Evolutionary conservation across 2,888 invertebrate species (phyloP), one percentile per base, ranked within the genome.

Genomic region (Atrina japonica): DNA sequence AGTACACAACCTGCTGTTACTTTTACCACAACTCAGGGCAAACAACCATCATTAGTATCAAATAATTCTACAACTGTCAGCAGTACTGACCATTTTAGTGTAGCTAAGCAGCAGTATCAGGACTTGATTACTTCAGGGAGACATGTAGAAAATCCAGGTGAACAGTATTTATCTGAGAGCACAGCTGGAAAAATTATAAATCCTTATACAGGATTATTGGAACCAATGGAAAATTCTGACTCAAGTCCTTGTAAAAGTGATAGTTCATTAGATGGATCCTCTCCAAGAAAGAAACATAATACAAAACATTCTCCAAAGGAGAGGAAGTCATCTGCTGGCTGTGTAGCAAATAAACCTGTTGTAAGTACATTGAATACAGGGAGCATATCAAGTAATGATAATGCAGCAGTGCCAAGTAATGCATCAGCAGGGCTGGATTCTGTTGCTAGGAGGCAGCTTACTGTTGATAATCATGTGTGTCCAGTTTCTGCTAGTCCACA

Each of bases 101-200:
- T 65, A 50, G 52, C 25, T 60, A 23, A 56, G 50, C 56, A 58
- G 43, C 41, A 30, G 29, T 53, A 58, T 27, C 52, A 45, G 45
- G 35, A 27, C 41, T 52, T 47, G 23, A 45, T 29, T 3, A 45
- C 53, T 18, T 52, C 40, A 21, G 43, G 35, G 27, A 29, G 30
- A 11, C 23, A 45, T 21, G 14, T 45, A 53, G 65, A 27, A 7
- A 43, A 41, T 47, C 2, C 59, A 41, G 35, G 21, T 16, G 56
- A 61, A 18, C 60, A 66, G 35, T 14, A 25, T 43, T 61, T 50
- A 55, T 53, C 73, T 35, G 82, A 83, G 50, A 76, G 74, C 66
- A 82, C 83, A 75, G 82, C 82, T 75, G 86, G 84, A 43, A 84
- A 85, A 76, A 85, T 87, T 16, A 85, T 87, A 27, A 88, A 88